Evolutionary conservation across 92 coral and sea anemone species (phyloP), one percentile per base, ranked within the genome.

Genomic region (Phymanthus crucifer): DNA sequence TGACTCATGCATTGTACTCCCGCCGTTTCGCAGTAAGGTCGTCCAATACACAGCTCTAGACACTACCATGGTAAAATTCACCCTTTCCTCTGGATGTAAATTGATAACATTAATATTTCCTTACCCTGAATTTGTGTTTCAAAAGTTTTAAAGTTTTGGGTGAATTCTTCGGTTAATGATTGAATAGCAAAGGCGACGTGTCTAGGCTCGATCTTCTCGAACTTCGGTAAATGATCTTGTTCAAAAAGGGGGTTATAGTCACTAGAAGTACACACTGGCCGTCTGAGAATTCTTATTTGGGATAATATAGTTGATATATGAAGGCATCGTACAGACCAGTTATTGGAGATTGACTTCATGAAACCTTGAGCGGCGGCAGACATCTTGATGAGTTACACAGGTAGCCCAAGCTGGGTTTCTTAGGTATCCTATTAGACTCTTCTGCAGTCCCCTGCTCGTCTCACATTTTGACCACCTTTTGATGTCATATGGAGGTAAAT

Each of bases 291-390:
- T 35, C 84, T 82, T 14, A 92, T 40, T 61, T 92, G 97, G 12
- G 92, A 78, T 40, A 92, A 73, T 66, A 92, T 61, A 29, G 97
- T 67, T 38, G 97, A 92, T 43, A 92, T 75, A 79, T 92, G 97
- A 43, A 92, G 61, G 68, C 97, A 92, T 6, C 92, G 90, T 38
- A 92, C 72, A 40, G 91, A 84, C 7, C 45, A 38, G 48, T 43
- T 43, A 77, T 82, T 90, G 17, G 90, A 73, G 94, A 94, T 89
- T 0, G 85, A 61, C 86, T 77, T 76, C 54, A 78, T 64, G 3
- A 88, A n/a, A 36, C 71, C 43, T 65, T 48, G 40, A 16, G 40
- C 14, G 58, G 93, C 91, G 72, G 93, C 93, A n/a, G n/a, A n/a
- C n/a, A n/a, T n/a, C n/a, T n/a, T n/a, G n/a, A n/a, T n/a, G n/a